Evolutionary conservation across 2,113 vertebrate genomes (phyloP), one percentile per base, ranked within the genome.

Genomic region (Glaucidium brasilianum): DNA sequence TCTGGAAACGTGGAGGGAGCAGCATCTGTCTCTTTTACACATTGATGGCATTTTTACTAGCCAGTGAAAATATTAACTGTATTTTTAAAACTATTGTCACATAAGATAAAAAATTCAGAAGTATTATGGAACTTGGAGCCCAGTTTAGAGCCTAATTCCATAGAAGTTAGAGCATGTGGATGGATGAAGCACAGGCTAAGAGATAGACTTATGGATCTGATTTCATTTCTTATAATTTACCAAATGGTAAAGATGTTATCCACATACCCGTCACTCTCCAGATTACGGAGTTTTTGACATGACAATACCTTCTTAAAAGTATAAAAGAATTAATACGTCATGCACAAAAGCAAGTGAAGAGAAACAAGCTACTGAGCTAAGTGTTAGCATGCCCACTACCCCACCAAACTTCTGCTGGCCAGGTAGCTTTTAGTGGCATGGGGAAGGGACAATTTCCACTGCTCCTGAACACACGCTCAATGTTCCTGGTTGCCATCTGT

Each of bases 161-260:
- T 53, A 62, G 4, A 4, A 39, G 14, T 56, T 72, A 64, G 55
- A 52, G 20, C 10, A 37, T 4, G 8, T 22, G 26, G n/a, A 19
- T 5, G 4, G 39, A 39, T 26, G 34, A 72, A 52, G 6, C 35
- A 53, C 7, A 12, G 47, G 10, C 22, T 63, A 17, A 75, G 7
- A 12, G 6, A 74, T 5, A 2, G 1, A n/a, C 2, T 72, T 68
- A 56, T 0, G 0, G 15, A 39, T 27, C 8, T 35, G 15, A 17
- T 7, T 63, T 30, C 6, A 34, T 21, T 29, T 83, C 18, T 59
- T 34, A 47, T 43, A 62, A 72, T 0, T 76, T 68, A 72, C 4
- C 14, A 47, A 45, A 43, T 1, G 0, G 5, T 26, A 45, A 19
- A 35, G 25, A 35, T 10, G 20, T 29, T 27, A 58, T n/a, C 19